Conservation (phyloP, 2,888 invertebrate genomes). For the Lepidochrysops patricia region DNA sequence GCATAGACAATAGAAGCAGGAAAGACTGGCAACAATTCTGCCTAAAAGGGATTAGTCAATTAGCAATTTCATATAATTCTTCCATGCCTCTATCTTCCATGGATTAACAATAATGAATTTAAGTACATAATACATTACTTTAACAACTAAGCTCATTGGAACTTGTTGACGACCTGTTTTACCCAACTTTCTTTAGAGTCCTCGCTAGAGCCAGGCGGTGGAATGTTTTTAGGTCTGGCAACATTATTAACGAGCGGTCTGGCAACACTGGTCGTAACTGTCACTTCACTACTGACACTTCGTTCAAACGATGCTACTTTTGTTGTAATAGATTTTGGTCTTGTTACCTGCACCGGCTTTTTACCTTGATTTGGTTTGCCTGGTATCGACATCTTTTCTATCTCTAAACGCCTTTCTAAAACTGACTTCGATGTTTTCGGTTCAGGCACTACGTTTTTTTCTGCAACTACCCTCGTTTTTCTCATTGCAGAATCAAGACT, state of each 20-base stretch:
- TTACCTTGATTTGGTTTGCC: slow-evolving; percentile 38
- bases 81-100: neutral
- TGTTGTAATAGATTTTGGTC: slow-evolving; percentile 53
- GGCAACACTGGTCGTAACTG: slow-evolving; percentile 7
- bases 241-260: slow-evolving; percentile 1
- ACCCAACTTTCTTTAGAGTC: slow-evolving; percentile 79
- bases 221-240: slow-evolving; percentile 7
- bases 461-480: slow-evolving; percentile 43
- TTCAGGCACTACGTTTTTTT: slow-evolving; percentile 40
- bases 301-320: slow-evolving; percentile 58
- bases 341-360: slow-evolving; percentile 43
- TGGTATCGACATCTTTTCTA: slow-evolving; percentile 53
- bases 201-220: slow-evolving; percentile 23
- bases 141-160: slow-evolving; percentile 72
- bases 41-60: too few relatives aligned
- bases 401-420: slow-evolving; percentile 61
- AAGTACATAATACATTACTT: slow-evolving; percentile 22
- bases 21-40: neutral
- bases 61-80: too few relatives aligned
- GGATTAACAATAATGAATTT: slow-evolving; percentile 27
- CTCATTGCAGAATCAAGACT: slow-evolving; percentile 64
- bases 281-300: slow-evolving; percentile 31
- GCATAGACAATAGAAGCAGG: neutral
- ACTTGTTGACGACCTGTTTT: slow-evolving; percentile 81
- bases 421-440: slow-evolving; percentile 60